Evolutionary conservation across 1,140 invertebrate species (phyloP).

Genomic region (Drosophila micromelanica): DNA sequence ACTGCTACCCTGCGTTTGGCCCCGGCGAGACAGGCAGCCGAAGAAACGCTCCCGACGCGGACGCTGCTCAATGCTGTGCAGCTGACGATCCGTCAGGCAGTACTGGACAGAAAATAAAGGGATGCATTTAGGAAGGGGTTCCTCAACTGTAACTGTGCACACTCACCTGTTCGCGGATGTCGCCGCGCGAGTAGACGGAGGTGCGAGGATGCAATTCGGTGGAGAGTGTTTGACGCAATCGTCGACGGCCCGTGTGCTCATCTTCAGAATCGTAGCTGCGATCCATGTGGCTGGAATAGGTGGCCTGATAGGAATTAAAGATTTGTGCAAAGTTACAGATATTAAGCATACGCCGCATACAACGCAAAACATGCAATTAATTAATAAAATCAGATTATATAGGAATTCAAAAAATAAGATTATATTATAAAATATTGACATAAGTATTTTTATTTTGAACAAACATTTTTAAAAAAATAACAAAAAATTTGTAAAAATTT

Average conservation of each 20-base stretch:
- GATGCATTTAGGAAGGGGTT: not conserved
- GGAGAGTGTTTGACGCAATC: constrained; percentile 86
- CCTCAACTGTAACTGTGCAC: too few species aligned
- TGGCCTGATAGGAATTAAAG: constrained; percentile 85
- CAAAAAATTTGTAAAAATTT: too few species aligned
- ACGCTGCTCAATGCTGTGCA: constrained; percentile 93
- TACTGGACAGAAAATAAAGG: constrained; percentile 87
- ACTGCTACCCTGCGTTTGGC: constrained; percentile 66
- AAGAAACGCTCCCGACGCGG: constrained; percentile 90
- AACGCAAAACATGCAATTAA: too few species aligned
- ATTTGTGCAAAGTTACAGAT: not conserved
- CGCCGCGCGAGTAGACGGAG: constrained; percentile 94
- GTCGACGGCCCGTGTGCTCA: constrained; percentile 87
- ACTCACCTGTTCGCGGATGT: constrained; percentile 88
- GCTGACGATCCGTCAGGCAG: constrained; percentile 95
- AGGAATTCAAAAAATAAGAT: too few species aligned
- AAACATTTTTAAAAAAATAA: too few species aligned
- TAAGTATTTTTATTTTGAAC: too few species aligned
- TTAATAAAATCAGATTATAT: too few species aligned
- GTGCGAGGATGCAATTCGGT: constrained; percentile 85
- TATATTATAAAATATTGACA: too few species aligned
- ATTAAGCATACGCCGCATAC: constrained; percentile 3
- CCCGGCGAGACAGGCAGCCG: constrained; percentile 90
- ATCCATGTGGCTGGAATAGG: constrained; percentile 88
- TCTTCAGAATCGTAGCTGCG: constrained; percentile 89